phyloP scores from a whole-genome alignment of 2,113 vertebrate genomes.

The Hirundichthys speculiger region DNA sequence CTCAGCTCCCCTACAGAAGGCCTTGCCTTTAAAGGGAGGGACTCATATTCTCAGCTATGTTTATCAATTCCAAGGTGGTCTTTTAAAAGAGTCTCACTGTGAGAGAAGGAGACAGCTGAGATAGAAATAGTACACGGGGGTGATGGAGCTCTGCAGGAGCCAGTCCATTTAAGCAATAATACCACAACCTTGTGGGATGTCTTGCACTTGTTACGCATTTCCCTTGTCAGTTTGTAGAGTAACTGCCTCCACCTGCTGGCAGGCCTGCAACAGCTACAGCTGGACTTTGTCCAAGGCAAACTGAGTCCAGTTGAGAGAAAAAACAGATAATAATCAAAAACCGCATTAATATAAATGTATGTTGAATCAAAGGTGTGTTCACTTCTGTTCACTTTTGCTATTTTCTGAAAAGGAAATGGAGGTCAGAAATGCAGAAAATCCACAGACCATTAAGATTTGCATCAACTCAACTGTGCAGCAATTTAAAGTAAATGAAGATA shows the following conservation, averaged over 20 bases:
- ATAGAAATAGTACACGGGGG: conserved; percentile 61
- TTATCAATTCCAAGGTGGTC: conserved; percentile 79
- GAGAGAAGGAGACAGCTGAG: conserved; percentile 65
- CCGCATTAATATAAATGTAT: no score
- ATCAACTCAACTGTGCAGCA: no score
- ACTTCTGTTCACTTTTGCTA: no score
- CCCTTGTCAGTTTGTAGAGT: conserved; percentile 13
- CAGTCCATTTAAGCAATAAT: conserved; percentile 53
- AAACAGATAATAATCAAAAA: no score
- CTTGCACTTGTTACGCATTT: conserved; percentile 24
- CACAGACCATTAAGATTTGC: no score
- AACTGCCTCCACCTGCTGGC: conserved; percentile 54
- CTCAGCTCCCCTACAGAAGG: conserved; percentile 47
- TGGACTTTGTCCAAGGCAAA: no score
- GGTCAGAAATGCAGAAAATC: no score
- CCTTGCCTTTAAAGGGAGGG: conserved; percentile 81
- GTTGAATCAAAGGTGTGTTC: no score
- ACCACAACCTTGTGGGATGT: conserved; percentile 48
- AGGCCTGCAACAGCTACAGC: neutral
- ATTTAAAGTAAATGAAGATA: neutral
- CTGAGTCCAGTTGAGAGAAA: neutral
- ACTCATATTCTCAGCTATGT: conserved; percentile 80
- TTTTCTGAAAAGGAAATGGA: no score
- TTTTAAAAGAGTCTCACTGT: conserved; percentile 68
- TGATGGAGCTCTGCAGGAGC: conserved; percentile 40